Evolutionary conservation across 2,113 vertebrate species (phyloP).

Genomic region (Cinclus mexicanus): DNA sequence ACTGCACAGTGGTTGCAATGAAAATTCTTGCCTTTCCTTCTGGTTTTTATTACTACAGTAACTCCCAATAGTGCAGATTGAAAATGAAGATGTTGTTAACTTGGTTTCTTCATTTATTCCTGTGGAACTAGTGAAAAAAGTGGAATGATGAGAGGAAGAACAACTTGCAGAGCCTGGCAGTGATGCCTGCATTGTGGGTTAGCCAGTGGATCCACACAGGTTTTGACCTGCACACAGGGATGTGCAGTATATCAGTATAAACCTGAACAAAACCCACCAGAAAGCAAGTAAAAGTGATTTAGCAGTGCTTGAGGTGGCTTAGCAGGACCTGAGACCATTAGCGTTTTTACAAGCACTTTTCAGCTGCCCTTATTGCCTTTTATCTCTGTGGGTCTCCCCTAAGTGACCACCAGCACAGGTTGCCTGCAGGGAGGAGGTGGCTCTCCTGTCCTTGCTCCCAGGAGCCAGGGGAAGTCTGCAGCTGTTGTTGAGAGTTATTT

Average conservation of each 20-base stretch:
- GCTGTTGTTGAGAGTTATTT: background rate
- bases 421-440: background rate
- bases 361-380: slow-evolving; percentile 3
- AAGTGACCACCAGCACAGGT: background rate
- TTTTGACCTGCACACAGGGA: background rate
- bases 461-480: background rate
- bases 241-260: background rate
- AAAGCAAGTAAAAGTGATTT: slow-evolving; percentile 48
- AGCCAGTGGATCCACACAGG: rapidly evolving
- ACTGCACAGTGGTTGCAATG: background rate
- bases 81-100: background rate
- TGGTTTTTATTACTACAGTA: background rate
- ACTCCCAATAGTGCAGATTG: background rate
- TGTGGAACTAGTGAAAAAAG: background rate
- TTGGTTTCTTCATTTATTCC: background rate
- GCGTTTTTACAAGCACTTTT: slow-evolving; percentile 41
- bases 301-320: slow-evolving; percentile 21
- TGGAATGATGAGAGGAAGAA: background rate
- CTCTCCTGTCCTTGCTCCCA: background rate
- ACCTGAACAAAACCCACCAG: slow-evolving; percentile 42
- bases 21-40: background rate
- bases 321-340: background rate
- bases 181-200: background rate
- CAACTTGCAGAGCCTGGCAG: background rate
- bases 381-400: slow-evolving; percentile 19